These are phyloP conservation scores for Stenurella melanura DNA, from an alignment of 2,888 invertebrate species.

Conservation along the genomic window DNA sequence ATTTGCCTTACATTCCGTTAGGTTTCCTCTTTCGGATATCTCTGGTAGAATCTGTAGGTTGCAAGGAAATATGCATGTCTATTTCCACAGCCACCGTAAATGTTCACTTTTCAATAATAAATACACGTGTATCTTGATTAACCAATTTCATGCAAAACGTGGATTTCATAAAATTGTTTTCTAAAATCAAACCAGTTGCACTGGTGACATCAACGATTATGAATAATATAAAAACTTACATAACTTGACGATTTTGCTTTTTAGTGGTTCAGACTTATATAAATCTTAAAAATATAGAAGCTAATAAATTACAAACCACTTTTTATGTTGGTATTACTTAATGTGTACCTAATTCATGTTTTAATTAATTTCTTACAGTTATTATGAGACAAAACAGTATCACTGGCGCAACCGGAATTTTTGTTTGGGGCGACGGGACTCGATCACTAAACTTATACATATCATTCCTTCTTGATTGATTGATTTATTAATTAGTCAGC, in stretches of 20 bases:
- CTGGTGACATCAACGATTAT: neutral
- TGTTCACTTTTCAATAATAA: conserved; percentile 7
- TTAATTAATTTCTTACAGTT: no score
- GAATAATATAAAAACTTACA: neutral
- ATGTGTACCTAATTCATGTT: no score
- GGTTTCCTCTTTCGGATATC: neutral
- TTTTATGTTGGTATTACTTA: no score
- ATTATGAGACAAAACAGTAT: no score
- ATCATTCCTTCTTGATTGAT: no score
- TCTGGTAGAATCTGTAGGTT: conserved; percentile 2
- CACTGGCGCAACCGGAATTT: no score
- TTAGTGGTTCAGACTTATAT: neutral
- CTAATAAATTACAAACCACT: no score
- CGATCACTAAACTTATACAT: no score
- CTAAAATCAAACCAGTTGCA: neutral
- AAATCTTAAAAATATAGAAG: neutral
- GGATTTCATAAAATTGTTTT: neutral
- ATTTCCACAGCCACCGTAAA: neutral
- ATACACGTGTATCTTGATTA: neutral
- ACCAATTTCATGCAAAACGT: neutral
- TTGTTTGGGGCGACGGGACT: no score
- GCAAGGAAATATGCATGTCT: neutral
- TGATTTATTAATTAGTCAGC: no score
- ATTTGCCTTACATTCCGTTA: neutral
- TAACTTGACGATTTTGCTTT: neutral